Evolutionary conservation across 1,140 invertebrate genomes (phyloP).

Genomic region (Phocides pigmalion): DNA sequence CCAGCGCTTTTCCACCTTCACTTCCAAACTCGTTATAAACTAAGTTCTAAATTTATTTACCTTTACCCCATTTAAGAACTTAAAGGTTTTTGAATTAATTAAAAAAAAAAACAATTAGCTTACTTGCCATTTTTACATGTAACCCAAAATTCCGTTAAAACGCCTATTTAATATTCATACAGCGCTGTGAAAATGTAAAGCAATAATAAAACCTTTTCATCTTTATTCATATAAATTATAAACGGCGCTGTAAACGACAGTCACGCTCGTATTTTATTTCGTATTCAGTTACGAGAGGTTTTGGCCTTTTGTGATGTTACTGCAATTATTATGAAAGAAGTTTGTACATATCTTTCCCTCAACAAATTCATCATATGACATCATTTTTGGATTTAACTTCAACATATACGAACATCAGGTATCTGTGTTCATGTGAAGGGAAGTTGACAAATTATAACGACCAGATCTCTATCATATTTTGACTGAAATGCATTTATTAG

Average conservation of each 20-base stretch:
- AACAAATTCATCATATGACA: background rate
- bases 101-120: constrained; percentile 1
- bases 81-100: background rate
- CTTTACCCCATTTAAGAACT: background rate
- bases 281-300: constrained; percentile 10
- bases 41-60: background rate
- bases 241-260: constrained; percentile 28
- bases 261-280: constrained; percentile 25
- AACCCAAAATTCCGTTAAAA: constrained; percentile 9
- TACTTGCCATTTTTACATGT: background rate
- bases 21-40: background rate
- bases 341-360: background rate
- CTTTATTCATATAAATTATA: constrained; percentile 29
- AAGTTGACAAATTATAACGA: no score
- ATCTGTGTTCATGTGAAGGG: no score
- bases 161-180: constrained; percentile 24
- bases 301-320: constrained; percentile 2
- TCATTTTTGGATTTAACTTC: background rate
- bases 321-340: background rate
- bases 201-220: constrained; percentile 32
- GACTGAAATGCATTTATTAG: no score
- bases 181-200: constrained; percentile 19
- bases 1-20: no score
- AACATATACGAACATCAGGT: background rate
- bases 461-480: no score